Base-by-base conservation (phyloP, 2,797 vertebrate genomes). In the Aldrovandia affinis region DNA sequence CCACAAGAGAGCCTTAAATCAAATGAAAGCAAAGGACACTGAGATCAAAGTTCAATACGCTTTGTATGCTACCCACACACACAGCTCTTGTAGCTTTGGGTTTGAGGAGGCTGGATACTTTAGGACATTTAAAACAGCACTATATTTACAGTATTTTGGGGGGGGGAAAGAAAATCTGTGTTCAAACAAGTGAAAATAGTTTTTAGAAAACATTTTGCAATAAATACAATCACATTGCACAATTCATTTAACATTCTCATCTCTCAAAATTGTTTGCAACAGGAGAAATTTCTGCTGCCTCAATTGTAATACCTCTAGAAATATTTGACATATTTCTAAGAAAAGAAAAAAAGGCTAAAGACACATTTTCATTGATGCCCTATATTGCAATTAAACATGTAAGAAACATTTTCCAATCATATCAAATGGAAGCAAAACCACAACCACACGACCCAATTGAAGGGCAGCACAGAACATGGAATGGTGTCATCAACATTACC, bases 21-120 rank as follows among this genome's bases (percentile, higher is more conserved):
- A 89, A 87, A 88, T 86, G 81, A 87, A 81, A 39, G 33, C 9
- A 59, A 63, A 61, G 85, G 83, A 78, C 73, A 80, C 81, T 55
- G 30, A 85, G 86, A 88, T 88, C 87, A 89, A 88, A 89, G 85
- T 88, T 77, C 25, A 61, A n/a, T 9, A 30, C n/a, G 52, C 18
- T 61, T 84, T 83, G 54, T 47, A 86, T 75, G 83, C 81, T 78
- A 85, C 86, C 86, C 78, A 80, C 79, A 75, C 84, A 84, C 63
- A 55, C 82, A 59, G 73, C 44, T 47, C 52, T 81, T 30, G 5
- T 78, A 59, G 52, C 83, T 84, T 83, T 84, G 83, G 36, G 22
- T 65, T 55, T 44, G 39, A 80, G 63, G 20, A 70, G 81, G 50
- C 39, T 59, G 68, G 75, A 77, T 54, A 81, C 73, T 82, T 87